Conservation (phyloP, 2,113 vertebrate genomes). For the Tylochromis polylepis region DNA sequence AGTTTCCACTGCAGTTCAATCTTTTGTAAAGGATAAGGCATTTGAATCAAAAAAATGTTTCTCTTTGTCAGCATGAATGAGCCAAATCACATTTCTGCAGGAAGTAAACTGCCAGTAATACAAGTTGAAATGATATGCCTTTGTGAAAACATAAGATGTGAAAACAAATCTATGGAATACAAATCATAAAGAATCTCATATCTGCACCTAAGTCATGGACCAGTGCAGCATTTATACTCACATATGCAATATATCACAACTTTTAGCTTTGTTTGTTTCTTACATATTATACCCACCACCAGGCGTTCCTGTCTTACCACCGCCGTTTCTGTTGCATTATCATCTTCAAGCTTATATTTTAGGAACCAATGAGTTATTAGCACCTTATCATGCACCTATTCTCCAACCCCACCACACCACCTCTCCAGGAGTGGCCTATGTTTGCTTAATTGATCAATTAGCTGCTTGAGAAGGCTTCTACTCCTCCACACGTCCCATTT, state of each 20-base stretch:
- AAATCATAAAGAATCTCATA: neutral
- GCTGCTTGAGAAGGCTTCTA: constrained; percentile 52
- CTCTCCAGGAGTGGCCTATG: constrained; percentile 39
- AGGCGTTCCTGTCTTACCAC: neutral
- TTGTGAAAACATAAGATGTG: neutral
- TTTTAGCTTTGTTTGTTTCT: neutral
- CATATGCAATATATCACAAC: neutral
- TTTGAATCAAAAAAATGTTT: neutral
- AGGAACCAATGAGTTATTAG: constrained; percentile 52
- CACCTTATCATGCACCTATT: constrained; percentile 41
- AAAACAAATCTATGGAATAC: neutral
- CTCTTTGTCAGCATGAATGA: neutral
- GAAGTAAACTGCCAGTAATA: neutral
- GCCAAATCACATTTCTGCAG: neutral
- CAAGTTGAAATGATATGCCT: neutral
- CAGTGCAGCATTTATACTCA: neutral
- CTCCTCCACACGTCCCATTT: constrained; percentile 40
- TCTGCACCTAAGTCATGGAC: neutral
- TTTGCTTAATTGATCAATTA: constrained; percentile 74
- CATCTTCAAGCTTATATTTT: constrained; percentile 33
- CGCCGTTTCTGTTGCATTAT: neutral
- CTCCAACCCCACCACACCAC: neutral
- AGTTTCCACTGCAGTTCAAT: neutral
- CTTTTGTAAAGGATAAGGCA: neutral
- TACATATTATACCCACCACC: neutral